A percentile compares a stretch with the other conserved stretches of the same genome.
These are phyloP conservation scores for Urocolius indicus DNA, from an alignment of 2,113 vertebrate genomes.

Conservation along the genomic window DNA sequence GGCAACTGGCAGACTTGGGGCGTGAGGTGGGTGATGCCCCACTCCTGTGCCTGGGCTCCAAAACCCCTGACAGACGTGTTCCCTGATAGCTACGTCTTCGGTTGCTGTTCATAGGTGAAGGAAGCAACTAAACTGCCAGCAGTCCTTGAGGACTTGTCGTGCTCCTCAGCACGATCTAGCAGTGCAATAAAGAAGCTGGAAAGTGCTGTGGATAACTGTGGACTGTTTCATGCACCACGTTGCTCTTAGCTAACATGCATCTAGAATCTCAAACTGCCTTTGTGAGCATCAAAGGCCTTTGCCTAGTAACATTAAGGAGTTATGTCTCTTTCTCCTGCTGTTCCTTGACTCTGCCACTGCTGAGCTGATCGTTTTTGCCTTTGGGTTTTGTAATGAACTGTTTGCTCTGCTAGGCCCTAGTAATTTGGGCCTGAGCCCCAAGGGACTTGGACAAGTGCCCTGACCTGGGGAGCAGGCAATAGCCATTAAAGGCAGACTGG, in stretches of 20 bases:
- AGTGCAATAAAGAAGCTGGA: not conserved
- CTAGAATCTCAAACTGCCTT: not conserved
- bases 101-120: accelerated
- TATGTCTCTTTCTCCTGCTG: not conserved
- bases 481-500: not conserved
- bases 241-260: not conserved
- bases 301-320: not conserved
- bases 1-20: too few species aligned
- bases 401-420: not conserved
- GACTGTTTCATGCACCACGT: not conserved
- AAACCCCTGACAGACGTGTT: too few species aligned
- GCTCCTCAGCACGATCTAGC: not conserved
- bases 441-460: not conserved
- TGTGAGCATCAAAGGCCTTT: not conserved
- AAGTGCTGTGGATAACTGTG: not conserved
- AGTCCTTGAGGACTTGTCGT: not conserved
- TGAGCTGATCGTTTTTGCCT: not conserved
- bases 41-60: too few species aligned
- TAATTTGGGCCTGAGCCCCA: not conserved
- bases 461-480: not conserved
- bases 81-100: too few species aligned
- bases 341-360: not conserved
- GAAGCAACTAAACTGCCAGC: not conserved
- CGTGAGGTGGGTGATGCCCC: too few species aligned
- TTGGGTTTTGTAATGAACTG: not conserved